Evolutionary conservation across 2,888 invertebrate genomes (phyloP), one percentile per base, ranked within the genome.

Genomic region (Trichopoda pennipes): DNA sequence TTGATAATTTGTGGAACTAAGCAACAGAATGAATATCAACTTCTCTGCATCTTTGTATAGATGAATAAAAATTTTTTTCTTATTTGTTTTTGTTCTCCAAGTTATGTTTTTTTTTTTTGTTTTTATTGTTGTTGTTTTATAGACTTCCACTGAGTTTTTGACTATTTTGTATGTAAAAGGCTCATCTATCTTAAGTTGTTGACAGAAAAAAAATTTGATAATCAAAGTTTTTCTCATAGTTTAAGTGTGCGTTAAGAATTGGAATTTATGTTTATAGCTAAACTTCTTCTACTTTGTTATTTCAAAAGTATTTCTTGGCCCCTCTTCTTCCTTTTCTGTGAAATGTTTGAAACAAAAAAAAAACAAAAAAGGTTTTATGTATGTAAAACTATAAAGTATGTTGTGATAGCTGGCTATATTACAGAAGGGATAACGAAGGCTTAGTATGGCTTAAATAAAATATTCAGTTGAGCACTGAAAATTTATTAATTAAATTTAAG

Each of bases 131-230:
- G 23, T 17, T 42, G 3, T 63, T 70, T 60, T 44, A 66, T 74
- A 64, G 58, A 75, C 75, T 75, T 75, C 12, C 56, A 55, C 55
- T 42, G 51, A n/a, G 35, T 42, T n/a, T 68, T 38, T 60, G 44
- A 47, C 47, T 66, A 47, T 19, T 64, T 51, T 63, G 58, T 56
- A 53, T 19, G 66, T 66, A 82, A 78, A 63, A 75, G 74, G 75
- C 82, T 79, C 74, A 79, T 78, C 79, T 74, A 70, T 79, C 79
- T 82, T 82, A 79, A 82, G 79, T 79, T 82, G 79, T 79, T 81
- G 81, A 82, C 79, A 79, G 82, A 82, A 72, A 72, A 72, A 72
- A 79, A 82, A 75, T 73, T 79, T 82, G 79, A 82, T 79, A 79
- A 82, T 82, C 82, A 82, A 82, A 79, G 75, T 82, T 82, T 74